Evolutionary conservation across 2,113 vertebrate species (phyloP).

Genomic region (Ciconia maguari): DNA sequence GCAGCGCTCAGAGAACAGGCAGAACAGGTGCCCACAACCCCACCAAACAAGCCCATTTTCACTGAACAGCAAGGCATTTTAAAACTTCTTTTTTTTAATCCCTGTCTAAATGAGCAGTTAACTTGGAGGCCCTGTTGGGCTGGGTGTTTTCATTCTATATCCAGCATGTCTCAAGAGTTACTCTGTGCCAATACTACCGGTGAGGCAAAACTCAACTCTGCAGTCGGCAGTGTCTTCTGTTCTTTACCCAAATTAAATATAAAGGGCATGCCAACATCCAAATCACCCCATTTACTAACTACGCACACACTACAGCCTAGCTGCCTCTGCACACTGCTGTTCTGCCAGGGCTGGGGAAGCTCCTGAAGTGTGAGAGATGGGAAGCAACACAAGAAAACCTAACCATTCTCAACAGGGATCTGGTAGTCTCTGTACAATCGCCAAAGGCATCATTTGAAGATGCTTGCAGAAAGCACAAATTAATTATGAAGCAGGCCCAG

Average conservation of each 20-base stretch:
- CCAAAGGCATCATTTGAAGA: background rate
- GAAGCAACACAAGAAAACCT: background rate
- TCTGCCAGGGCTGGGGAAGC: background rate
- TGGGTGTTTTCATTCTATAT: background rate
- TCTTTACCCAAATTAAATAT: background rate
- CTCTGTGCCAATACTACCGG: accelerated
- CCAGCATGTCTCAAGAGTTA: background rate
- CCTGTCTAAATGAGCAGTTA: background rate
- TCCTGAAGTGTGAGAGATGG: background rate
- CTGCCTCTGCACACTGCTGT: background rate
- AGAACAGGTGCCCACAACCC: background rate
- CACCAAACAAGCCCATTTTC: background rate
- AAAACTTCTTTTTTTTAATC: background rate
- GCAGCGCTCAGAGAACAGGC: background rate
- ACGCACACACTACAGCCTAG: background rate
- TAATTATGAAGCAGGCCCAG: background rate
- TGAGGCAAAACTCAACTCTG: background rate
- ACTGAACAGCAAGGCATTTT: background rate
- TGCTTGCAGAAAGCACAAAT: background rate
- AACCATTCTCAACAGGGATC: background rate
- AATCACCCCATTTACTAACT: background rate
- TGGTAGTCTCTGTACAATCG: background rate
- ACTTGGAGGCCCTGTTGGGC: background rate
- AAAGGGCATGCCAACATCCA: background rate
- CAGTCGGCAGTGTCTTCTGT: background rate